Evolutionary conservation across 2,797 vertebrate genomes (phyloP), one percentile per base, ranked within the genome.

Genomic region (Lepus townsendii): DNA sequence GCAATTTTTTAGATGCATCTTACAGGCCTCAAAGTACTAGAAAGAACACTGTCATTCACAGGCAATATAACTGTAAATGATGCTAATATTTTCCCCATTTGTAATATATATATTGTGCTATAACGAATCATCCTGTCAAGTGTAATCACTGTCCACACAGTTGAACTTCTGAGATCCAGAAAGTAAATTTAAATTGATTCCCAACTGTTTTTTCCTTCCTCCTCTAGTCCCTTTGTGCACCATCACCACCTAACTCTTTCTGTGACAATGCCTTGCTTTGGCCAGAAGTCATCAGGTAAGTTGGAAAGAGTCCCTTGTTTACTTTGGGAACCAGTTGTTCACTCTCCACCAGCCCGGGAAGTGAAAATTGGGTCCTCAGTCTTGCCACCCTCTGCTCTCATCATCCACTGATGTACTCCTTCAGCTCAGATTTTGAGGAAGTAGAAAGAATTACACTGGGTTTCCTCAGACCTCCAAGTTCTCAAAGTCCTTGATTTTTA

Each of bases 21-120:
- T 98, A 98, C 98, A 99, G 98, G 98, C 98, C 98, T 98, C 98
- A 97, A 97, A 98, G 98, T 98, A 98, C 98, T 98, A 98, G 98
- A 98, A 98, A 98, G 97, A 96, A 98, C 98, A 96, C 97, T 98
- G 98, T 98, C 98, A 97, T 98, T 98, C 98, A 98, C 98, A 98
- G 97, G 96, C 98, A 88, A 92, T 98, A 98, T 98, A 98, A 98
- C 98, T 98, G 98, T 98, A 98, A 98, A 98, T 98, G 98, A 98
- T 98, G 99, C 98, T 98, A 98, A 99, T 98, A 98, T 95, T 98
- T 98, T 97, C 95, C 96, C 91, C 98, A 97, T 98, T 98, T 98
- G 97, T 98, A 98, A 98, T 98, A 98, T 97, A 97, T 98, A 97
- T 98, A 98, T 98, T 98, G 98, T 98, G 97, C 98, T 98, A 97